Evolutionary conservation across 2,113 vertebrate species (phyloP).

Genomic region (Xerus inauris): DNA sequence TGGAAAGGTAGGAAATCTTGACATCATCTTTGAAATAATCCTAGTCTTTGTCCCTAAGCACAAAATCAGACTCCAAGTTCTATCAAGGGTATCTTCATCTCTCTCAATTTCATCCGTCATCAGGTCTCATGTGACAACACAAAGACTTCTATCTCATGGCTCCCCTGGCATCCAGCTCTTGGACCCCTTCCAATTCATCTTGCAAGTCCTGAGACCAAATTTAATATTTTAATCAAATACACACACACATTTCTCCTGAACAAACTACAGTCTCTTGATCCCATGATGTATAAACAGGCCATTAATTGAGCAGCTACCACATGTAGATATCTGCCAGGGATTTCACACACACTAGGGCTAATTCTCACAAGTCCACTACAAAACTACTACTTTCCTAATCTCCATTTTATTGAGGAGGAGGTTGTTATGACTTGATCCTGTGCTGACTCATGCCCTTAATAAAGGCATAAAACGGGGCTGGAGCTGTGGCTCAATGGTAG

Average conservation of each 20-base stretch:
- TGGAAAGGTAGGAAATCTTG: constrained; percentile 31
- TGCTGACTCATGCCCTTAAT: background rate
- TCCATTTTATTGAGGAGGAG: background rate
- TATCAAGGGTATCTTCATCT: background rate
- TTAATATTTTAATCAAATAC: background rate
- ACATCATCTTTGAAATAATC: constrained; percentile 7
- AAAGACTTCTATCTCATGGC: background rate
- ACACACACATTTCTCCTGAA: background rate
- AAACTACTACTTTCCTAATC: background rate
- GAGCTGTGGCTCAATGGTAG: too few species aligned
- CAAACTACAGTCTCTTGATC: background rate
- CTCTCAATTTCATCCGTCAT: background rate
- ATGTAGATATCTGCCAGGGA: background rate
- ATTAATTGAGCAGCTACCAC: background rate
- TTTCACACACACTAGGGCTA: background rate
- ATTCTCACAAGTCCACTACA: background rate
- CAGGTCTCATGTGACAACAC: background rate
- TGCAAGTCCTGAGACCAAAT: background rate
- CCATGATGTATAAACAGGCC: background rate
- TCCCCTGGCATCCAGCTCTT: background rate
- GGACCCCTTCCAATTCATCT: background rate
- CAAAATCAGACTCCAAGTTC: background rate
- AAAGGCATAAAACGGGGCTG: background rate
- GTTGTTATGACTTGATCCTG: background rate
- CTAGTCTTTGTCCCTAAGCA: background rate